Conservation (phyloP, 2,888 invertebrate genomes). For the Lypha dubia region DNA sequence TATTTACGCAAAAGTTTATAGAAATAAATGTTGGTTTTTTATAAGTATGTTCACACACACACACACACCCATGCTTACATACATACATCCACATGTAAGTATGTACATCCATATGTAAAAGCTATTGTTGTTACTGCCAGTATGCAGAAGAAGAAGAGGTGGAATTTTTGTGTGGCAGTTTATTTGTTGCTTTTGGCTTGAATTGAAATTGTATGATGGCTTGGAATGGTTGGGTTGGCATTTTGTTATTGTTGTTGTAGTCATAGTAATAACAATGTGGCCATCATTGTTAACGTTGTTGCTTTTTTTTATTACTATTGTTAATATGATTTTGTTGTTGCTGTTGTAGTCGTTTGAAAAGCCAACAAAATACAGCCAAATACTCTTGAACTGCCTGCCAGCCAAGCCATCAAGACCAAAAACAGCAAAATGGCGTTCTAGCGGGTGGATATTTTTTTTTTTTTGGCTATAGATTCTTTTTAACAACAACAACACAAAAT, state of each 20-base stretch:
- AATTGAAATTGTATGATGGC: constrained; percentile 33
- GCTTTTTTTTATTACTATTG: constrained; percentile 49
- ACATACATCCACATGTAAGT: too few species aligned
- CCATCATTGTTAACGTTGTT: constrained; percentile 70
- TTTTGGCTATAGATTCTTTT: constrained; percentile 33
- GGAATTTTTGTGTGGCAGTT: constrained; percentile 40
- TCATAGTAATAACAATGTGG: constrained; percentile 71
- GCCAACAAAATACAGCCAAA: constrained; percentile 46
- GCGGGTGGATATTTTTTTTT: constrained; percentile 62
- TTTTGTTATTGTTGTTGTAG: constrained; percentile 60
- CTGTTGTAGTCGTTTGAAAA: constrained; percentile 41
- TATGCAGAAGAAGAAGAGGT: constrained; percentile 10
- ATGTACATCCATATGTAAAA: neutral
- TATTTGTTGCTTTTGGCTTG: constrained; percentile 34
- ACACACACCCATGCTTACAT: too few species aligned
- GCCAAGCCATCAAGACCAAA: constrained; percentile 27
- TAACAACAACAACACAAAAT: constrained; percentile 15
- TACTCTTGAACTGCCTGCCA: constrained; percentile 25
- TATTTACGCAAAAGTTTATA: neutral
- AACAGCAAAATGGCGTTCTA: constrained; percentile 71
- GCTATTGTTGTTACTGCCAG: constrained; percentile 16
- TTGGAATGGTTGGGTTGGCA: constrained; percentile 44
- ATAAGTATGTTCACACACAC: too few species aligned
- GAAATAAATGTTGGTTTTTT: constrained; percentile 20
- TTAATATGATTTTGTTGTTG: constrained; percentile 43